phyloP scores from a whole-genome alignment of 2,888 invertebrate genomes.

The Aromia moschata region DNA sequence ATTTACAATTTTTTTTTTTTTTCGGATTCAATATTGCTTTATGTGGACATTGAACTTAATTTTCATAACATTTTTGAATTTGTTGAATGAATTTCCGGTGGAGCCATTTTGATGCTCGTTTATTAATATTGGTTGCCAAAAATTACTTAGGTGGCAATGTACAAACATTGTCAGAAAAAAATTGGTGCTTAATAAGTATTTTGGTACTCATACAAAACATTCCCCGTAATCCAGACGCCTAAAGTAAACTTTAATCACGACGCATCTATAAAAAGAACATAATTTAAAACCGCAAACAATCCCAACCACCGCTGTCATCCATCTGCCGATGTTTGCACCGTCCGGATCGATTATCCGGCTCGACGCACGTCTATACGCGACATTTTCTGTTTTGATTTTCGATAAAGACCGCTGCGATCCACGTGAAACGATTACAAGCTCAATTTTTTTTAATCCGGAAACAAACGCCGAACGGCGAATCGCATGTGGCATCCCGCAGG shows the following conservation, averaged over 20 bases:
- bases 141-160: too few relatives aligned
- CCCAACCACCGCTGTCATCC: not conserved
- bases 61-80: too few relatives aligned
- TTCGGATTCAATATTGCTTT: too few relatives aligned
- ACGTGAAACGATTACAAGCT: conserved; percentile 51
- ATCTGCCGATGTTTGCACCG: conserved; percentile 9
- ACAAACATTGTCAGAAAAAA: too few relatives aligned
- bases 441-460: conserved; percentile 51
- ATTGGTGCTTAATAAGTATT: too few relatives aligned
- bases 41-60: too few relatives aligned
- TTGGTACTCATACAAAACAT: too few relatives aligned
- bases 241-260: not conserved
- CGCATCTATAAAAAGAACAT: conserved; percentile 1
- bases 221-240: not conserved
- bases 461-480: conserved; percentile 43
- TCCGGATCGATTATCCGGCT: conserved; percentile 6
- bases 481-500: conserved; percentile 33
- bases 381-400: conserved; percentile 52
- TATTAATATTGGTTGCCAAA: too few relatives aligned
- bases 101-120: too few relatives aligned
- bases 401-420: conserved; percentile 47
- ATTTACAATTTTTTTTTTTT: too few relatives aligned
- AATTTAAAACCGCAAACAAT: conserved; percentile 1
- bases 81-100: too few relatives aligned
- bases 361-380: conserved; percentile 2